phyloP scores from a whole-genome alignment of 2,113 vertebrate species.

The Tetraodon nigroviridis region DNA sequence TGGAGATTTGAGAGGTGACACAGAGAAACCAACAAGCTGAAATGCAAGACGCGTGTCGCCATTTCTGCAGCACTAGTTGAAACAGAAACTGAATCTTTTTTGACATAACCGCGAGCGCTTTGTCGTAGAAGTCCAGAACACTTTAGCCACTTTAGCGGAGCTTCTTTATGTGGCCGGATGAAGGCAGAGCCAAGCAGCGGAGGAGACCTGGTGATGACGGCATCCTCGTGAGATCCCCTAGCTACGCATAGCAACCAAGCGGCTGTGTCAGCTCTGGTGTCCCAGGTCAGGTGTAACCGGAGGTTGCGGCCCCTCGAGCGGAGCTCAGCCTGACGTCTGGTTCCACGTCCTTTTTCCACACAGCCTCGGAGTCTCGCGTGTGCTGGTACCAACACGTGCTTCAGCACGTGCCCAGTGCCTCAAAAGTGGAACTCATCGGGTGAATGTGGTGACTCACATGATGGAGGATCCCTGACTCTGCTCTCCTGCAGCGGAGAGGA shows the following conservation, averaged over 20 bases:
- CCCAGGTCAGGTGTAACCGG: conserved; percentile 30
- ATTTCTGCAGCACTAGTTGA: not conserved
- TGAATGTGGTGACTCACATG: conserved; percentile 3
- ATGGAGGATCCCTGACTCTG: not conserved
- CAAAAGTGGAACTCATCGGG: not conserved
- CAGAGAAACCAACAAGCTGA: conserved; percentile 25
- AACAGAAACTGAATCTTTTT: too few species aligned
- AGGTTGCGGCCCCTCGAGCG: conserved; percentile 28
- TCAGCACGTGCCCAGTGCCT: not conserved
- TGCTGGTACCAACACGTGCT: conserved; percentile 31
- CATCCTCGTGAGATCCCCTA: conserved; percentile 12
- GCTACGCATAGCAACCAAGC: conserved; percentile 20
- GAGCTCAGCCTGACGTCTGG: conserved; percentile 18
- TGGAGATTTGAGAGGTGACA: conserved; percentile 23
- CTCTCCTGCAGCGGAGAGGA: too few species aligned
- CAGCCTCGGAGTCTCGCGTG: conserved; percentile 50
- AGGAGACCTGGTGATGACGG: not conserved
- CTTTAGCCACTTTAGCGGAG: not conserved
- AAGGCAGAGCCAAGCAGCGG: not conserved
- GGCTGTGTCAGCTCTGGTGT: conserved; percentile 24
- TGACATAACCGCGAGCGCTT: not conserved
- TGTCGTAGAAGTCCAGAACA: not conserved
- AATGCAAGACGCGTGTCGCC: not conserved
- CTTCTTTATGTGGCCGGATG: conserved; percentile 1
- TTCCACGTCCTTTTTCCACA: conserved; percentile 50